phyloP scores from a whole-genome alignment of 2,797 vertebrate genomes.

The Aselliscus stoliczkanus region DNA sequence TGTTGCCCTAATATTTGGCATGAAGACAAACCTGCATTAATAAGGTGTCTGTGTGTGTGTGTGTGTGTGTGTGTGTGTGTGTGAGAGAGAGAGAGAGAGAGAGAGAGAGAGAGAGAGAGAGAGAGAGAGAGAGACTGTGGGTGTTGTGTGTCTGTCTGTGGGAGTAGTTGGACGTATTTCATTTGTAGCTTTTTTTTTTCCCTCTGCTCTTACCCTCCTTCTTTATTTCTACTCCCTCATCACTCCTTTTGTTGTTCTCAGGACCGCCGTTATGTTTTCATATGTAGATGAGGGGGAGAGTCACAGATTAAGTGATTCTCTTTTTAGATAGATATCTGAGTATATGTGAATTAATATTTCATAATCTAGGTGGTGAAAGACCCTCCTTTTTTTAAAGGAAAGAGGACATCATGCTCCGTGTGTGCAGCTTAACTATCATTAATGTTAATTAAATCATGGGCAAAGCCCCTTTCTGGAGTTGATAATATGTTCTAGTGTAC shows the following conservation, averaged over 20 bases:
- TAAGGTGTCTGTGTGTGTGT: not conserved
- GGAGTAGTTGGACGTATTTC: not conserved
- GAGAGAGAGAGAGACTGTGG: too few species aligned
- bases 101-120: too few species aligned
- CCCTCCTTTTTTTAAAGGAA: constrained; percentile 9
- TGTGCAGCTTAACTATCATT: constrained; percentile 34
- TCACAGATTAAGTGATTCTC: constrained; percentile 4
- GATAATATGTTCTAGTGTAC: constrained; percentile 47
- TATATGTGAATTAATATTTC: constrained; percentile 50
- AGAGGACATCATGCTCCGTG: not conserved
- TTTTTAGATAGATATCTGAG: constrained; percentile 35
- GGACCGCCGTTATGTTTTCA: not conserved
- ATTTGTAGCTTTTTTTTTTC: not conserved
- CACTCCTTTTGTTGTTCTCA: constrained; percentile 15
- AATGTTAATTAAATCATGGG: constrained; percentile 46
- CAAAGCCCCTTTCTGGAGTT: constrained; percentile 44
- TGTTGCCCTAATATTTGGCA: constrained; percentile 50
- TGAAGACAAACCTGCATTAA: constrained; percentile 51
- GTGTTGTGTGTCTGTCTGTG: not conserved
- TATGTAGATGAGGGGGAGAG: not conserved
- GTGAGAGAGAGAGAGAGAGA: too few species aligned
- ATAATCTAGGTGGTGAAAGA: constrained; percentile 28
- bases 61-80: not conserved
- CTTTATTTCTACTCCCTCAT: not conserved
- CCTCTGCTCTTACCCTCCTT: not conserved